phyloP scores from a whole-genome alignment of 2,888 invertebrate genomes.

The Lobophora halterata region DNA sequence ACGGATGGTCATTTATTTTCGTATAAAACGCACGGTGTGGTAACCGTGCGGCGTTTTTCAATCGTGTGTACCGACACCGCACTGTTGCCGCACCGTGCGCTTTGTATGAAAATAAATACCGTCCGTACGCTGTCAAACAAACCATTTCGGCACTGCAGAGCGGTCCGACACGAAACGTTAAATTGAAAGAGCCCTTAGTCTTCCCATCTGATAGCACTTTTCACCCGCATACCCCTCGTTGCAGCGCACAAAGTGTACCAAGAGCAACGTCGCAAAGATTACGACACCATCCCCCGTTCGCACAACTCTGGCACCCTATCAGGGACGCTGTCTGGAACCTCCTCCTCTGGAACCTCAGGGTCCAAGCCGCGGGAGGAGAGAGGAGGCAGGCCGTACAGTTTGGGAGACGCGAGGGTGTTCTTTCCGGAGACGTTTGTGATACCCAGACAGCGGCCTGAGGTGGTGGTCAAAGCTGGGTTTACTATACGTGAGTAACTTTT shows the following conservation, averaged over 20 bases:
- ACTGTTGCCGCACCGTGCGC: no score
- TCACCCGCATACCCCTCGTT: constrained; percentile 26
- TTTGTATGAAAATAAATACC: no score
- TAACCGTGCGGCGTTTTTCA: no score
- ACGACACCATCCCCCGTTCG: constrained; percentile 55
- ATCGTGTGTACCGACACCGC: no score
- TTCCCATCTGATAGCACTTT: no score
- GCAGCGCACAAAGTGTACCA: constrained; percentile 71
- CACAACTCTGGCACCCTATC: constrained; percentile 69
- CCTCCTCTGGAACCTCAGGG: constrained; percentile 74
- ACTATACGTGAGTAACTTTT: constrained; percentile 64
- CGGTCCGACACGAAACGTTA: no score
- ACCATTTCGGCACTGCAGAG: no score
- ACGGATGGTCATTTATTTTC: no score
- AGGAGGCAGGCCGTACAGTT: constrained; percentile 62
- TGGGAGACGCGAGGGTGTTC: constrained; percentile 72
- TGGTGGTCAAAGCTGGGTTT: constrained; percentile 59
- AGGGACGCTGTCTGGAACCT: constrained; percentile 70
- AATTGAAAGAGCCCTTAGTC: no score
- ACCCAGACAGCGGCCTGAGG: constrained; percentile 67
- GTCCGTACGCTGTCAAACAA: no score
- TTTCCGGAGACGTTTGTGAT: constrained; percentile 77
- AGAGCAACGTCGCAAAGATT: constrained; percentile 64
- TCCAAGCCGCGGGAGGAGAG: constrained; percentile 64
- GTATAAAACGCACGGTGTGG: no score